Base-by-base conservation (phyloP, 2,888 invertebrate genomes). In the Schizotus pectinicornis region DNA sequence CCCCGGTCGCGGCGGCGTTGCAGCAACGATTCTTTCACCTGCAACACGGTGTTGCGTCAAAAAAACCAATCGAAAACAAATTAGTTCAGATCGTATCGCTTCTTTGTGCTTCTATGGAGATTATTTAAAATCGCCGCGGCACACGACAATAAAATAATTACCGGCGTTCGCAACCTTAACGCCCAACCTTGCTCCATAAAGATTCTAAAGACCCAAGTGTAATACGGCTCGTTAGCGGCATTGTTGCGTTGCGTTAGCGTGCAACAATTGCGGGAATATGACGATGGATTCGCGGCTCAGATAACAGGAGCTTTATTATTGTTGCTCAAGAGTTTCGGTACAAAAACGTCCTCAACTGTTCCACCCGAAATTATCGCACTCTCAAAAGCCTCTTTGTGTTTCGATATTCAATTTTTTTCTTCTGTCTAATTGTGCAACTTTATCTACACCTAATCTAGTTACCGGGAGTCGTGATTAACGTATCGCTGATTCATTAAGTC, bases 141-240 rank as follows among this genome's bases (percentile, higher is more conserved):
- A 61, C 61, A 61, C 61, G 58, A 59, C 61, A 56, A 50, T 61
- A 48, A 54, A 55, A 52, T 51, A 57, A 56, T 59, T 64, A 67
- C 66, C 59, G 22, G 22, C 22, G 22, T 22, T 22, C 59, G 63
- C 61, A 56, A 62, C 56, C 62, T 65, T 54, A 63, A 62, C 61
- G 64, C 59, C 36, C 60, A 69, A 69, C 68, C 68, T 69, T 69
- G 68, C 66, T 69, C 68, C 61, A 69, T 55, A 65, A 65, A 65
- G 57, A 22, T 48, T 39, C 51, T 52, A 22, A 32, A 50, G 53
- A 38, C 52, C 61, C 57, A 63, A 66, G 63, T 63, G 61, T 64
- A 64, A 57, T 62, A 35, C 32, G 55, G 41, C 61, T 67, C 64
- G 67, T 67, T 67, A 66, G 63, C 46, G 59, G 60, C 55, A 67